Evolutionary conservation across 2,888 invertebrate genomes (phyloP).

Genomic region (Volucella inflata): DNA sequence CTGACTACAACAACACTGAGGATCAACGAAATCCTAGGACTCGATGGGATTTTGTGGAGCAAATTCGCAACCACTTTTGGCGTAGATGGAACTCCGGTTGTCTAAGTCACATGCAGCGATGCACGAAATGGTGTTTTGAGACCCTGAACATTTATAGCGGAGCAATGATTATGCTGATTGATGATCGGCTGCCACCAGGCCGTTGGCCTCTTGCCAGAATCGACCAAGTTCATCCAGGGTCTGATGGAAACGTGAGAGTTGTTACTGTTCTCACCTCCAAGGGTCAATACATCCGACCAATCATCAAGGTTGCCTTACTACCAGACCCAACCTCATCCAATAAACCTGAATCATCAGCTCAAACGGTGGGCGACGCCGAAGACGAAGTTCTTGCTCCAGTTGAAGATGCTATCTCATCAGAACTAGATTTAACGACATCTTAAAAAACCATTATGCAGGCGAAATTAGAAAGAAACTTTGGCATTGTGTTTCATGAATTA

Average conservation of each 20-base stretch:
- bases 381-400: too few relatives aligned
- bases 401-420: neutral
- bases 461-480: neutral
- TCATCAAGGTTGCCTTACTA: constrained; percentile 36
- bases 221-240: too few relatives aligned
- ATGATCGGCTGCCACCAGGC: too few relatives aligned
- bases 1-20: neutral
- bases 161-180: neutral
- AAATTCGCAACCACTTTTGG: neutral
- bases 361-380: neutral
- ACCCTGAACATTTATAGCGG: constrained; percentile 1
- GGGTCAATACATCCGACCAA: constrained; percentile 19
- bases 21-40: neutral
- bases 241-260: too few relatives aligned
- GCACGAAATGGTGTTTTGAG: neutral
- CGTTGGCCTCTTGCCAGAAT: too few relatives aligned
- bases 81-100: neutral
- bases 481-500: too few relatives aligned
- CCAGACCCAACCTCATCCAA: neutral
- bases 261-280: too few relatives aligned
- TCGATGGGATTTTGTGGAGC: too few relatives aligned
- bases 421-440: neutral
- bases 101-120: neutral
- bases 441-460: neutral
- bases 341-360: neutral